Conservation (phyloP, 1,140 invertebrate species). For the Tenebrio molitor region DNA sequence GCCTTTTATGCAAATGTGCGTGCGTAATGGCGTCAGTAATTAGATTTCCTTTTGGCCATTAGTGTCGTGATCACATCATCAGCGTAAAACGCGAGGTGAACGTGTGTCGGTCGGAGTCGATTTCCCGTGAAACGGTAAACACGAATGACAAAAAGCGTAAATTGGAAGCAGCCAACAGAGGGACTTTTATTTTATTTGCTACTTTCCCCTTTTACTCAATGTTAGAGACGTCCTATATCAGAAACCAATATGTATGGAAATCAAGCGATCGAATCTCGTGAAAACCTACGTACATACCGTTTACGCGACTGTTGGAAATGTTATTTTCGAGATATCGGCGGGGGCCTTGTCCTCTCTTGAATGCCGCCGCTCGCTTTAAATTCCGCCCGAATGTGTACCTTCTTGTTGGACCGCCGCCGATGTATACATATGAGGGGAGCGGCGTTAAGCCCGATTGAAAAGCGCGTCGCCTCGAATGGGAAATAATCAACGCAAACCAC, state of each 20-base stretch:
- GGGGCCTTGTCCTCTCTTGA: conserved; percentile 28
- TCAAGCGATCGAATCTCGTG: conserved; percentile 46
- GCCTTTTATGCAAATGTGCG: conserved; percentile 14
- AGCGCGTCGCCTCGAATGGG: not conserved
- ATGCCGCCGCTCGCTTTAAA: conserved; percentile 19
- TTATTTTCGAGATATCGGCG: conserved; percentile 33
- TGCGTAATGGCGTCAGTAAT: conserved; percentile 21
- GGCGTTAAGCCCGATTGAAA: not conserved
- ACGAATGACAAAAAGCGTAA: conserved; percentile 35
- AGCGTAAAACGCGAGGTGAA: conserved; percentile 20
- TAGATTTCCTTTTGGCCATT: conserved; percentile 29
- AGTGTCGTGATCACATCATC: conserved; percentile 15
- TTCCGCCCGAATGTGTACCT: conserved; percentile 15
- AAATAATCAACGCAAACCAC: not conserved
- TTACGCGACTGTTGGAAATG: conserved; percentile 43
- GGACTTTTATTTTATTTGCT: conserved; percentile 41
- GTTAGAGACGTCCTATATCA: conserved; percentile 47
- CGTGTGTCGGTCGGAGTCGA: not conserved
- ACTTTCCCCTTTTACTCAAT: conserved; percentile 31
- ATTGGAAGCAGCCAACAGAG: conserved; percentile 30
- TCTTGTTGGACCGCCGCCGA: conserved; percentile 6
- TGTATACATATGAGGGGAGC: conserved; percentile 5
- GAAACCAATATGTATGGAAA: conserved; percentile 58
- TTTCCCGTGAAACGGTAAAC: conserved; percentile 22
- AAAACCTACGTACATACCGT: conserved; percentile 46